Conservation (phyloP, 92 coral and sea anemone genomes). For the Isaurus tuberculatus region DNA sequence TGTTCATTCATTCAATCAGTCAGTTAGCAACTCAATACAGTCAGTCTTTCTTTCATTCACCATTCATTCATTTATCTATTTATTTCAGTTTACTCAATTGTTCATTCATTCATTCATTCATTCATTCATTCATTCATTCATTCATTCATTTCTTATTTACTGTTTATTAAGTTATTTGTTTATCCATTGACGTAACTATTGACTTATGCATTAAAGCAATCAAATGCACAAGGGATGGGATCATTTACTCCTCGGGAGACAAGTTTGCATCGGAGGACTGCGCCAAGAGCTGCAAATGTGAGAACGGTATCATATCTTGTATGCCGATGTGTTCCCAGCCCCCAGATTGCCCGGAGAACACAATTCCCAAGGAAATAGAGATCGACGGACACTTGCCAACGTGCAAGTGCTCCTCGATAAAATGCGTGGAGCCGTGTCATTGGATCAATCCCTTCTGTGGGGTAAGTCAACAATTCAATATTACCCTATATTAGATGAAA, state of each 20-base stretch:
- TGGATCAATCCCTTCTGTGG: background rate
- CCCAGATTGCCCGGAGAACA: background rate
- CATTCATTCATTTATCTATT: too few species aligned
- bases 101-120: too few species aligned
- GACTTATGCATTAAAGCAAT: background rate
- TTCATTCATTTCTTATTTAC: too few species aligned
- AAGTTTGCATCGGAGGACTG: background rate
- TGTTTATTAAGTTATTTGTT: too few species aligned
- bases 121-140: too few species aligned
- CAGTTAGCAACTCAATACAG: too few species aligned
- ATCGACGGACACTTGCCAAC: background rate
- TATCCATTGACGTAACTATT: background rate
- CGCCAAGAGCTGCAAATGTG: background rate
- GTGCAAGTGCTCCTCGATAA: background rate
- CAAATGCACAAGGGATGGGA: background rate
- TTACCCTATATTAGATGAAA: too few species aligned
- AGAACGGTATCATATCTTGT: background rate
- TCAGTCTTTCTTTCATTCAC: too few species aligned
- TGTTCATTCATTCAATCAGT: too few species aligned
- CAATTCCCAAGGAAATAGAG: background rate
- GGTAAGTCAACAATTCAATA: background rate
- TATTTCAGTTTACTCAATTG: too few species aligned
- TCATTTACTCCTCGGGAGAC: constrained; percentile 7
- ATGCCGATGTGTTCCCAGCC: background rate
- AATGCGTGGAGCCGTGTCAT: background rate